A percentile compares a stretch with the other conserved stretches of the same genome.
Evolutionary conservation across 2,113 vertebrate genomes (phyloP).

Genomic region (Pterocles burchelli): DNA sequence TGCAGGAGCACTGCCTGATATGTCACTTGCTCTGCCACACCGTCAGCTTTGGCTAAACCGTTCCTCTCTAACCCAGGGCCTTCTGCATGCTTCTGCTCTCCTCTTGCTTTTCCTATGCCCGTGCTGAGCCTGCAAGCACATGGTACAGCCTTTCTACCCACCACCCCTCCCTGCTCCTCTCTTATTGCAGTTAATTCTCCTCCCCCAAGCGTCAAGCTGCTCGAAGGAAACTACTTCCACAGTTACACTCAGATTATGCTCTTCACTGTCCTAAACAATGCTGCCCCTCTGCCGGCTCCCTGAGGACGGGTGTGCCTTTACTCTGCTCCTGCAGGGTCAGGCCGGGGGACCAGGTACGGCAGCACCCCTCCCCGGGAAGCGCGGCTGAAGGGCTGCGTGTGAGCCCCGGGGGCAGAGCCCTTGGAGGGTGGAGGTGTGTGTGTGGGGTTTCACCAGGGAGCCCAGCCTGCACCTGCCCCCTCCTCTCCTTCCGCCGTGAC

Average conservation of each 20-base stretch:
- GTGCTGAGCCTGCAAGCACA: fast-evolving
- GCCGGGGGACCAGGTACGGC: fast-evolving
- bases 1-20: fast-evolving
- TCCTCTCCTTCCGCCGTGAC: fast-evolving
- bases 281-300: not conserved
- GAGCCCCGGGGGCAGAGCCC: fast-evolving
- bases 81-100: not conserved
- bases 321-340: not conserved
- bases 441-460: no score
- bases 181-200: not conserved
- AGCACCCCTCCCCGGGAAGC: no score
- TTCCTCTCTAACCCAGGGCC: not conserved
- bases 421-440: fast-evolving
- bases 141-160: not conserved
- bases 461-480: no score
- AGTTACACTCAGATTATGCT: not conserved
- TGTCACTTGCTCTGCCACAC: fast-evolving
- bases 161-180: no score
- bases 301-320: no score
- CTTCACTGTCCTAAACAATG: not conserved
- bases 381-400: no score
- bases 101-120: not conserved
- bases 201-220: not conserved
- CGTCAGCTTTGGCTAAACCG: not conserved
- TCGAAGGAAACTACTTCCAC: not conserved